Base-by-base conservation (phyloP, 2,113 vertebrate genomes). In the Istiophorus platypterus region DNA sequence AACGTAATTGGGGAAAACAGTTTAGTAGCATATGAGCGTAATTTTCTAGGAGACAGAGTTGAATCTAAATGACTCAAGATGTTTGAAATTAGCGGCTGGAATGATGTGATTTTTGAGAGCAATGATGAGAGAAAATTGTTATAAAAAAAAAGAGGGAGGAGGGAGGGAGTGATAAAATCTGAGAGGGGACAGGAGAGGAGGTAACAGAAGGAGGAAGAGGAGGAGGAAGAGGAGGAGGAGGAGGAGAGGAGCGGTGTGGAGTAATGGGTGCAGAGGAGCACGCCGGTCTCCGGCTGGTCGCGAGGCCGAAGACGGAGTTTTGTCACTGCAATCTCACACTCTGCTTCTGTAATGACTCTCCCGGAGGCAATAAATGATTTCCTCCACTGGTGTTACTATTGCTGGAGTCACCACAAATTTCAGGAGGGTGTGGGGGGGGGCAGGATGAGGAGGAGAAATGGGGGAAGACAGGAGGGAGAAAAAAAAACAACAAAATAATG, bases 321-420 rank as follows among this genome's bases (percentile, higher is more conserved):
- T 90, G 90, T 92, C 82, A 83, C 82, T 80, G 85, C 91, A 90
- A 87, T 92, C 90, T 93, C 90, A 92, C 92, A 91, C 90, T 82
- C 88, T 58, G 86, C 85, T 75, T 85, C 91, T 75, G 91, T 91
- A 92, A 93, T 93, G 91, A 93, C 85, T 91, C 71, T 87, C 91
- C 92, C 85, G 68, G 77, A 90, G 91, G 88, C 88, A 86, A 86
- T 82, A 59, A 86, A 91, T 91, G 88, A 92, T 93, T 91, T 89
- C 88, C 89, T 90, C 90, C 82, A 88, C 88, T 83, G 88, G 85
- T 90, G 88, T 86, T 85, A 72, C 86, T 79, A 78, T 82, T 79
- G 91, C 87, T 74, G 63, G 85, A 85, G 78, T 85, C 75, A 39
- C 89, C 69, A 67, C 86, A 78, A 58, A 87, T 84, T 84, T 73